Evolutionary conservation across 2,888 invertebrate species (phyloP).

Genomic region (Folsomia manolachei): DNA sequence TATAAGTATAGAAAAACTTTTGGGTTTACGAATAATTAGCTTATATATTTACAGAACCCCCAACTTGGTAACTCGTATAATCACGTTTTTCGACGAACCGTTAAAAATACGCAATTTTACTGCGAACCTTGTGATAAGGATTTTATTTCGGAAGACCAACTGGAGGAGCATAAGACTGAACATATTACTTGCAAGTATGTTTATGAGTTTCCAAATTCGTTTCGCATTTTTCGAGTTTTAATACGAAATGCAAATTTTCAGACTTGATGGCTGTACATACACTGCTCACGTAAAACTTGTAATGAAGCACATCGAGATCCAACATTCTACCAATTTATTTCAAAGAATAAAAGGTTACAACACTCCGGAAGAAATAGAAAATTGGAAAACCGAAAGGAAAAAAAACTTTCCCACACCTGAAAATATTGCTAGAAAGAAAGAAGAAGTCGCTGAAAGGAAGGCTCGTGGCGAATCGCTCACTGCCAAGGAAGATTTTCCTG

Average conservation of each 20-base stretch:
- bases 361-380: conserved; percentile 76
- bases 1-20: too few species aligned
- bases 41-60: neutral
- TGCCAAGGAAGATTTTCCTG: neutral
- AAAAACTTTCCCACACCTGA: conserved; percentile 71
- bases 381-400: conserved; percentile 80
- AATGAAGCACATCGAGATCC: conserved; percentile 74
- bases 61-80: neutral
- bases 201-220: neutral
- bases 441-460: conserved; percentile 64
- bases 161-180: conserved; percentile 67
- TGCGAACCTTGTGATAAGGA: conserved; percentile 77
- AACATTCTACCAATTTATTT: conserved; percentile 80
- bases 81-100: neutral
- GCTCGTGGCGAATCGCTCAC: conserved; percentile 67
- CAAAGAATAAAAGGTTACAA: conserved; percentile 71
- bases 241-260: conserved; percentile 51
- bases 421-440: conserved; percentile 65
- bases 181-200: conserved; percentile 66
- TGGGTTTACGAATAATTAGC: neutral
- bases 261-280: conserved; percentile 75
- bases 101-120: conserved; percentile 30
- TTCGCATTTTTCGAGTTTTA: neutral
- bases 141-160: conserved; percentile 62
- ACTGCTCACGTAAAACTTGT: conserved; percentile 75